Conservation (phyloP, 37 sponge, comb jelly and placozoan species). For the Ephydatia muelleri region DNA sequence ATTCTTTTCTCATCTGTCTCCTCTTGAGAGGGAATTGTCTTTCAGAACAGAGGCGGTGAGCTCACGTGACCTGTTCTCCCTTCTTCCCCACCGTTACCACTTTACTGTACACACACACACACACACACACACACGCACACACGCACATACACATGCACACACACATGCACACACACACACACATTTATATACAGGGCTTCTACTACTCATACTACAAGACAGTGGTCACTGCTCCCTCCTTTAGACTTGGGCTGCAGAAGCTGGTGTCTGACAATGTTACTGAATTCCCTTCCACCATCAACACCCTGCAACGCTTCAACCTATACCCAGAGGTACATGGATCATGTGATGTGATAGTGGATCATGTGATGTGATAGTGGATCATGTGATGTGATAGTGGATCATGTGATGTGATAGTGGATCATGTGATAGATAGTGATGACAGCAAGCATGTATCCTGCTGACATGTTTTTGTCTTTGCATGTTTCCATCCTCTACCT, state of each 20-base stretch:
- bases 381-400: background rate
- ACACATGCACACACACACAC: too few species aligned
- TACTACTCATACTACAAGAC: constrained; percentile 98
- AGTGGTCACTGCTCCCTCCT: constrained; percentile 60
- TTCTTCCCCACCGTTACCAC: background rate
- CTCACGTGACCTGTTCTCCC: background rate
- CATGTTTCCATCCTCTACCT: too few species aligned
- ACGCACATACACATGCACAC: too few species aligned
- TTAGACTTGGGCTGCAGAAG: constrained; percentile 46
- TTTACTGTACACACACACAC: background rate
- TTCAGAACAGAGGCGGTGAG: constrained; percentile 95
- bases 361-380: background rate
- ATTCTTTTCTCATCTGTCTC: constrained; percentile 90
- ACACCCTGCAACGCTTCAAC: constrained; percentile 93
- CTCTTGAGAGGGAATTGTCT: constrained; percentile 91
- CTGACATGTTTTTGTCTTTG: too few species aligned
- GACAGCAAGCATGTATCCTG: background rate
- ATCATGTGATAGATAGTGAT: background rate
- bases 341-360: background rate
- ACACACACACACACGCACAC: background rate
- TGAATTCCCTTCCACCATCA: constrained; percentile 89
- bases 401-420: background rate
- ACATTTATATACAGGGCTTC: constrained; percentile 60
- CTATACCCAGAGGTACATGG: constrained; percentile 84
- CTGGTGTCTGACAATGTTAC: constrained; percentile 81